Base-by-base conservation (phyloP, 2,797 vertebrate species). In the Notolepis coatsorum region DNA sequence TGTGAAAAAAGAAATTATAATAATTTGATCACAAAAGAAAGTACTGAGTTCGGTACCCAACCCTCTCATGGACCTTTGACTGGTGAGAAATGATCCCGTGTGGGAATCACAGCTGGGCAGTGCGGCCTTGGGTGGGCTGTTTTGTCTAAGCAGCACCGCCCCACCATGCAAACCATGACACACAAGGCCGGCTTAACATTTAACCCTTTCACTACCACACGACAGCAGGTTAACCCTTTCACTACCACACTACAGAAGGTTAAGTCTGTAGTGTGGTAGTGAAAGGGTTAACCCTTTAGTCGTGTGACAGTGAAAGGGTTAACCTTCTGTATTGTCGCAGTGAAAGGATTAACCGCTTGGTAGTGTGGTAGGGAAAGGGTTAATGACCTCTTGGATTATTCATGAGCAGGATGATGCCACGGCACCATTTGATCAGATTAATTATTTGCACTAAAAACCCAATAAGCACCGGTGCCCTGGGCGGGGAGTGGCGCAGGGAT, bases 371-470 rank as follows among this genome's bases (percentile, higher is more conserved):
- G n/a, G n/a, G n/a, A n/a, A n/a, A n/a, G n/a, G n/a, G n/a, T n/a
- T n/a, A 71, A 64, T 37, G 3, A 50, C 43, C 62, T 53, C n/a
- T 53, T 90, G 48, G 71, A 78, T 82, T 82, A 88, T 84, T 69
- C 60, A 85, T 66, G 67, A 79, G 85, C 47, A 81, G 84, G 37
- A 66, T 59, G 78, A 88, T 2, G 1, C 80, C 42, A 7, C 30
- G 30, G 41, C 49, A 59, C 42, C 68, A 67, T 79, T 77, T 73
- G 41, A 63, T 65, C 56, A 38, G 41, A 84, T 92, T 28, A 81
- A 87, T 85, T 68, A 90, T 85, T 88, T 86, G 75, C 68, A 65
- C 58, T 58, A 38, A 41, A 51, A 41, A 51, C 45, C 61, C 52
- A 68, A 66, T 38, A 30, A 51, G 48, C 61, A 54, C 57, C 73